Evolutionary conservation across 1,140 invertebrate species (phyloP), one percentile per base, ranked within the genome.

Genomic region (Diploscapter pachys): DNA sequence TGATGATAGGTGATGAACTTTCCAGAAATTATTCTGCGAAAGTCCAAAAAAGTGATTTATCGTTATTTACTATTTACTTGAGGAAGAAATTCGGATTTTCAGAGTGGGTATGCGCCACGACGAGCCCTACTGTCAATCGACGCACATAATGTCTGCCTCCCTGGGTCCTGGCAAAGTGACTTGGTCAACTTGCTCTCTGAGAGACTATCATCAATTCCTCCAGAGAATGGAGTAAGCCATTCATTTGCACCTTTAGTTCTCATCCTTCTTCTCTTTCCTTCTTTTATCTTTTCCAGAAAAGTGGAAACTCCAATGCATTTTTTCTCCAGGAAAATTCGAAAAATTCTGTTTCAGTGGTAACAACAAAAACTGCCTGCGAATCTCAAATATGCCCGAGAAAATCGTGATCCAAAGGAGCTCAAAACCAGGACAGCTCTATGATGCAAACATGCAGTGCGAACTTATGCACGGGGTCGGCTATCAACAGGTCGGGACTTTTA

Each of bases 151-250:
- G 87, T 85, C 82, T 55, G 79, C 87, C 49, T 85, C 85, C 8
- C 81, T 88, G 5, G 87, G 87, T 5, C 87, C 87, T 3, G 87
- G 87, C 66, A 87, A 88, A 75, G 86, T 87, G 31, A 86, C 85
- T 3, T 87, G 87, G 87, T 87, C 86, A 6, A 79, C 79, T 4
- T 87, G 87, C 75, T 86, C 85, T 11, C 56, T 86, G n/a, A 68
- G 83, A 55, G 83, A 86, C 69, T 85, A 85, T 65, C 83, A 85
- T 66, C 73, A 79, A 11, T 85, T 86, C 75, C 63, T 85, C 31
- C 81, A 86, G 71, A 68, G 85, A 65, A 66, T 85, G 5, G 83
- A 85, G 82, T 84, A 71, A 59, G 76, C 68, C 61, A 49, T 64
- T 57, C 63, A 57, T 53, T 61, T 65, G 64, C 61, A 53, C 66